These are phyloP conservation scores for Drosophila kepulauana DNA, from an alignment of 1,140 invertebrate species.

Conservation along the genomic window DNA sequence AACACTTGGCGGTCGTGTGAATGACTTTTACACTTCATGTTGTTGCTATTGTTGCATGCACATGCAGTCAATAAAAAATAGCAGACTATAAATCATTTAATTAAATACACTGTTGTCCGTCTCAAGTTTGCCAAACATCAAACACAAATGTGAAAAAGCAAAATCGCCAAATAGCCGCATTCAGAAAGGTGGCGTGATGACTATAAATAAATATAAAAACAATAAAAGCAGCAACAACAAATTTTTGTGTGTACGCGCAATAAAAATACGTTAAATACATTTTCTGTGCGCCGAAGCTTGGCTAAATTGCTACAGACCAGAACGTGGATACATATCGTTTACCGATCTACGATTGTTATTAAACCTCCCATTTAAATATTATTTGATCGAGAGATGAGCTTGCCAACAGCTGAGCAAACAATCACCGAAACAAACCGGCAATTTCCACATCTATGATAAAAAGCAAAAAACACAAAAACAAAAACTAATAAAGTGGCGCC, in stretches of 20 bases:
- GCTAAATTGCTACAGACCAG: background rate
- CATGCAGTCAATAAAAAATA: constrained; percentile 33
- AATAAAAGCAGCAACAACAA: constrained; percentile 51
- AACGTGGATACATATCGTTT: background rate
- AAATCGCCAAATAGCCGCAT: constrained; percentile 35
- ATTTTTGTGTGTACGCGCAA: constrained; percentile 46
- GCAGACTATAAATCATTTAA: constrained; percentile 63
- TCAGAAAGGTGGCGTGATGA: constrained; percentile 73
- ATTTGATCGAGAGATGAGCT: background rate
- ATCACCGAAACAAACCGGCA: constrained; percentile 5
- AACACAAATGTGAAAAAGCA: constrained; percentile 8
- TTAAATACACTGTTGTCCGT: constrained; percentile 33
- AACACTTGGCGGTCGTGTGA: constrained; percentile 28
- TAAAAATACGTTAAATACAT: constrained; percentile 39
- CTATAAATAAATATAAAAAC: constrained; percentile 72
- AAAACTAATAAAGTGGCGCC: constrained; percentile 42
- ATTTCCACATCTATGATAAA: constrained; percentile 1
- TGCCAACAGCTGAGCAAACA: constrained; percentile 9
- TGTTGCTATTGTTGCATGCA: constrained; percentile 10
- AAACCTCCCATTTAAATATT: background rate
- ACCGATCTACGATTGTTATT: background rate
- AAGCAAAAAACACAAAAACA: constrained; percentile 27
- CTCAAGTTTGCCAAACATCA: background rate
- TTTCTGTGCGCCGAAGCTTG: background rate
- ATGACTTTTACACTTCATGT: constrained; percentile 28